Base-by-base conservation (phyloP, 2,797 vertebrate genomes). In the Cetoscarus ocellatus region DNA sequence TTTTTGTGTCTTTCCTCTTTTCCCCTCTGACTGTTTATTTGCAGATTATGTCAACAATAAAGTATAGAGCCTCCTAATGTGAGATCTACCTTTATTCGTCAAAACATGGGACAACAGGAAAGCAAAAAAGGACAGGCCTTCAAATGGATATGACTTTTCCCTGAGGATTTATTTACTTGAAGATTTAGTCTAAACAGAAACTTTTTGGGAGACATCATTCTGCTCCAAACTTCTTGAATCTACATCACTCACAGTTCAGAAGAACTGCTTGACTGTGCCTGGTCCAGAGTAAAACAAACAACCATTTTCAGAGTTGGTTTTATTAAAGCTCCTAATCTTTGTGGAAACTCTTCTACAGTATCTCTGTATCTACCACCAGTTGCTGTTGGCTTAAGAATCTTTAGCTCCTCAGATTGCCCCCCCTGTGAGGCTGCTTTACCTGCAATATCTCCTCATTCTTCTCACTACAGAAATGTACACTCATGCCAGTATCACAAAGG, bases 251-350 rank as follows among this genome's bases (percentile, higher is more conserved):
- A 42, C 57, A 64, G 12, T 6, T 13, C 43, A 17, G 54, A 53
- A 15, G 27, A 38, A 39, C 10, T 14, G 17, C 27, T 44, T 3
- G 9, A 27, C 19, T n/a, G 8, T 47, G 36, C 5, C 19, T 43
- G 5, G 2, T 55, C 14, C 35, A 10, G 14, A 42, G 40, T 27
- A 1, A 70, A n/a, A 45, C 18, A 42, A 13, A 45, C 60, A 6
- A 45, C 13, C 19, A 8, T 48, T 38, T 35, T 10, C 13, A 19
- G 5, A 43, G 27, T 15, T 49, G 53, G 45, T 1, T 34, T 15
- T 43, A 8, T 53, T 57, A 34, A 58, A 70, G 53, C 48, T 62
- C 8, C 56, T 68, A 56, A 67, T 70, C 57, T 67, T 35, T 43
- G 39, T 51, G 63, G 63, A 43, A 15, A 53, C 39, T 14, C 10